These are phyloP conservation scores for Chloroclysta siterata DNA, from an alignment of 2,888 invertebrate genomes.

Conservation along the genomic window DNA sequence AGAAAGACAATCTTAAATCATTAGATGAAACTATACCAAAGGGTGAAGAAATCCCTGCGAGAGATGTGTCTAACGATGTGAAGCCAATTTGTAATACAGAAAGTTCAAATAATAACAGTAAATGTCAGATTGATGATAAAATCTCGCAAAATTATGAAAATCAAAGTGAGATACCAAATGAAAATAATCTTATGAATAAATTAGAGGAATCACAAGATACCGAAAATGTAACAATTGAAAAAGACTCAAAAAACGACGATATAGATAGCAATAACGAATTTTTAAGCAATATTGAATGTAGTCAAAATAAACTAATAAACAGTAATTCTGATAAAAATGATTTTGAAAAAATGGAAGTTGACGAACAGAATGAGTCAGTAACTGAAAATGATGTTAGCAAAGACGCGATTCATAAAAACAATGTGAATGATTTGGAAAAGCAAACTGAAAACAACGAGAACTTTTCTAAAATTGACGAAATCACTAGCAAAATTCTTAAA, in stretches of 20 bases:
- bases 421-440: neutral
- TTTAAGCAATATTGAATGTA: slow-evolving; percentile 10
- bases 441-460: slow-evolving; percentile 8
- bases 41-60: neutral
- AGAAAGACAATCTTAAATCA: slow-evolving; percentile 1
- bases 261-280: slow-evolving; percentile 20
- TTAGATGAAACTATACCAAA: neutral
- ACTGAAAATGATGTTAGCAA: neutral
- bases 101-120: slow-evolving; percentile 2
- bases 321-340: neutral
- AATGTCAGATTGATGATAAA: neutral
- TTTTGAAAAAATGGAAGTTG: slow-evolving; percentile 13
- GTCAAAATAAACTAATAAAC: slow-evolving; percentile 6
- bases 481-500: slow-evolving; percentile 27
- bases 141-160: neutral
- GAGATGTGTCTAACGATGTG: neutral
- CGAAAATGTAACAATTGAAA: slow-evolving; percentile 1
- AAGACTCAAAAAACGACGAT: slow-evolving; percentile 19
- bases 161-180: slow-evolving; percentile 1
- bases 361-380: slow-evolving; percentile 4
- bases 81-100: neutral
- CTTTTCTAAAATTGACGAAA: slow-evolving; percentile 30
- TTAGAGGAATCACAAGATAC: neutral
- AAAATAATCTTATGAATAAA: slow-evolving; percentile 5
- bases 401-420: neutral